phyloP scores from a whole-genome alignment of 2,797 vertebrate species.

The Tenualosa ilisha region DNA sequence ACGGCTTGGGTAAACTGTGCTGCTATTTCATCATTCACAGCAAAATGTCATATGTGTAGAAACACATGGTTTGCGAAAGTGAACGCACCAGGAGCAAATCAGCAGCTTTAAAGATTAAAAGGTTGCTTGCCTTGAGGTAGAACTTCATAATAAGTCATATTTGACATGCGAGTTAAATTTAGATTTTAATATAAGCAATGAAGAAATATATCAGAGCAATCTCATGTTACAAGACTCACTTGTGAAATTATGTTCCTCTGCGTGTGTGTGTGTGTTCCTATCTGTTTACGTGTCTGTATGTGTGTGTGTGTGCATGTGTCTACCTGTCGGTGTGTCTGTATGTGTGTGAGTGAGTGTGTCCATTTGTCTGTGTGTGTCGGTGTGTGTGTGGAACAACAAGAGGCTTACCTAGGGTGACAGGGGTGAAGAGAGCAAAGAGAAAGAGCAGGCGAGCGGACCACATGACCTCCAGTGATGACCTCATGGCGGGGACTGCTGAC shows the following conservation, averaged over 20 bases:
- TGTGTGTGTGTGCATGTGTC: neutral
- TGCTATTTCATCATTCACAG: neutral
- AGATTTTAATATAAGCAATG: neutral
- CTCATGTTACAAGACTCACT: neutral
- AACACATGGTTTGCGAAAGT: neutral
- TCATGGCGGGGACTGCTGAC: slow-evolving; percentile 30
- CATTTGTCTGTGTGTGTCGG: slow-evolving; percentile 36
- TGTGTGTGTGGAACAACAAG: neutral
- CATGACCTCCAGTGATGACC: slow-evolving; percentile 83
- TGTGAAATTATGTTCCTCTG: neutral
- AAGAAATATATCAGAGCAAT: neutral
- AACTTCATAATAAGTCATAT: slow-evolving; percentile 56
- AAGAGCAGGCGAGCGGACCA: slow-evolving; percentile 88
- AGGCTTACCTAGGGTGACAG: slow-evolving; percentile 82
- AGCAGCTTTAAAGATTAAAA: slow-evolving; percentile 65
- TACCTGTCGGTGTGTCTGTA: slow-evolving; percentile 37
- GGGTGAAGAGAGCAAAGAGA: slow-evolving; percentile 82
- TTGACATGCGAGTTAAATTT: slow-evolving; percentile 52
- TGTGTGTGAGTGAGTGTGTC: too few species aligned
- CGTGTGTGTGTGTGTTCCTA: neutral
- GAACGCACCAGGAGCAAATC: slow-evolving; percentile 54
- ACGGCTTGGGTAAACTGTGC: neutral
- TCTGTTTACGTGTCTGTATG: neutral
- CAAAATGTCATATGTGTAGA: neutral
- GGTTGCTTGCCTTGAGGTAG: slow-evolving; percentile 66